phyloP scores from a whole-genome alignment of 2,797 vertebrate species.

The Allobates femoralis region DNA sequence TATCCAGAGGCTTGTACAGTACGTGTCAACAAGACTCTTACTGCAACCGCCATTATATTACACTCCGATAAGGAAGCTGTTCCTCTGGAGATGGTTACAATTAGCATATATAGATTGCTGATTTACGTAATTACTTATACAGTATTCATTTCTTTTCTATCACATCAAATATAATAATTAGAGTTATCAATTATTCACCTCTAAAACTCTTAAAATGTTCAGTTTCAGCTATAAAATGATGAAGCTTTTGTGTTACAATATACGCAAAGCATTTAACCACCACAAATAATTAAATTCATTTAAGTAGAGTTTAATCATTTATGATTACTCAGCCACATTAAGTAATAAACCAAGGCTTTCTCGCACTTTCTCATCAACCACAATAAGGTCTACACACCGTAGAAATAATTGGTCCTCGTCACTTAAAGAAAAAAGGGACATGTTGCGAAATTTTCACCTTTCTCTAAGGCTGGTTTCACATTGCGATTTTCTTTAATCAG shows the following conservation, averaged over 20 bases:
- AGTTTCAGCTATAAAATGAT: background rate
- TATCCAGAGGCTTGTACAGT: background rate
- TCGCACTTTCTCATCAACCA: no score
- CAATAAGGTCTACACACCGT: no score
- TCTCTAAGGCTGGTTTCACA: no score
- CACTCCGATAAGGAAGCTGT: background rate
- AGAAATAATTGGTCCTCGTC: no score
- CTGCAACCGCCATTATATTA: background rate
- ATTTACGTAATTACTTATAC: background rate
- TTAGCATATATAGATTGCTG: slow-evolving; percentile 1
- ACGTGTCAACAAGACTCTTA: background rate
- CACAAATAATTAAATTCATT: background rate
- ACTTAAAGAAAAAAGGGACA: no score
- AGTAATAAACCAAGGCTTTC: no score
- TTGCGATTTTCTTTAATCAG: no score
- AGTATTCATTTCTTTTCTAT: background rate
- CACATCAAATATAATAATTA: background rate
- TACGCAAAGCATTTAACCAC: background rate
- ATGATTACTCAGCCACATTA: background rate
- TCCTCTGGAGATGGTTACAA: background rate
- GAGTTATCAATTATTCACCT: slow-evolving; percentile 6
- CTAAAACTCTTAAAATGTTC: background rate
- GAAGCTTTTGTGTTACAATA: background rate
- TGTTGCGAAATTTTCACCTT: no score
- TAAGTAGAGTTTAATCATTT: background rate